Conservation (phyloP, 2,797 vertebrate species). For the Enteromius argenteus region DNA sequence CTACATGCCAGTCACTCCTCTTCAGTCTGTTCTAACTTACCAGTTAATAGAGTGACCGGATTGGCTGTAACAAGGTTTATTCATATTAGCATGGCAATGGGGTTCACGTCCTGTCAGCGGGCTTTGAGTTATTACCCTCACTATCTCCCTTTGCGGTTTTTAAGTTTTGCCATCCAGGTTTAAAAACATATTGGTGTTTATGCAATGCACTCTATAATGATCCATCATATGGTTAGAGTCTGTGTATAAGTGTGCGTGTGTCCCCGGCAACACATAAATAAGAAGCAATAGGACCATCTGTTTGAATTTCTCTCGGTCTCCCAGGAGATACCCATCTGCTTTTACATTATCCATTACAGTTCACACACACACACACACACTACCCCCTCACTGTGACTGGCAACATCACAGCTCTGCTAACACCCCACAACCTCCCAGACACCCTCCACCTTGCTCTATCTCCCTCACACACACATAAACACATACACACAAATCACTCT, state of each 20-base stretch:
- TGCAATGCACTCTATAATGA: slow-evolving; percentile 94
- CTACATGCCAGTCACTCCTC: slow-evolving; percentile 34
- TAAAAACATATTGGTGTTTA: slow-evolving; percentile 99
- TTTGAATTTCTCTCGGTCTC: slow-evolving; percentile 91
- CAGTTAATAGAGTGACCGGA: slow-evolving; percentile 64
- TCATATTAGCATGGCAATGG: slow-evolving; percentile 84
- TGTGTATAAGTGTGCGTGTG: slow-evolving; percentile 41
- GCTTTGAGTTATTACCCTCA: slow-evolving; percentile 87
- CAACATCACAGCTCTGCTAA: slow-evolving; percentile 81
- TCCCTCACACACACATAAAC: slow-evolving; percentile 42
- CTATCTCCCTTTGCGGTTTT: slow-evolving; percentile 76
- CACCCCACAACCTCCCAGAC: slow-evolving; percentile 64
- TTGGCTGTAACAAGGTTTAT: slow-evolving; percentile 77
- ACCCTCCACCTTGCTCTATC: slow-evolving; percentile 17
- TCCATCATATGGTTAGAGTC: slow-evolving; percentile 89
- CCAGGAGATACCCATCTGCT: slow-evolving; percentile 97
- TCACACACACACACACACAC: slow-evolving; percentile 42
- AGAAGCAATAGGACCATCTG: slow-evolving; percentile 98
- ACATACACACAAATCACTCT: slow-evolving; percentile 50
- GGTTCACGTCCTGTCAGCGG: slow-evolving; percentile 83
- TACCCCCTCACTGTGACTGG: slow-evolving; percentile 74
- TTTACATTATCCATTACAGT: slow-evolving; percentile 98
- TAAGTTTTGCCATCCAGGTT: slow-evolving; percentile 89
- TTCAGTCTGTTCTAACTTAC: slow-evolving; percentile 56
- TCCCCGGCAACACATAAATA: slow-evolving; percentile 92